phyloP scores from a whole-genome alignment of 23 tunicate species.

The Aplidium turbinatum region DNA sequence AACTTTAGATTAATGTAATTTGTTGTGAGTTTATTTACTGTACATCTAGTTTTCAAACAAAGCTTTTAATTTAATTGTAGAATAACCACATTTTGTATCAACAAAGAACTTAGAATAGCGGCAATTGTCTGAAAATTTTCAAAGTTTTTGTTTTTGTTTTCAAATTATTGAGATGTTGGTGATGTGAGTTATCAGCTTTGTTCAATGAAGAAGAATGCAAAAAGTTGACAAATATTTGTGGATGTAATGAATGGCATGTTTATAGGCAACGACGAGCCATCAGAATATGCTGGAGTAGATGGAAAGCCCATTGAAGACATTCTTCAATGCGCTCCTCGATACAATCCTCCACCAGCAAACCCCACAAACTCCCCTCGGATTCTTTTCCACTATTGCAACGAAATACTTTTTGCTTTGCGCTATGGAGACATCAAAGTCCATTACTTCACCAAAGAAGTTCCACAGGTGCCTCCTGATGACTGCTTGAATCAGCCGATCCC shows the following conservation, averaged over 20 bases:
- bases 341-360: background rate
- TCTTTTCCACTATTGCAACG: slow-evolving; percentile 25
- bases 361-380: background rate
- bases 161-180: no score
- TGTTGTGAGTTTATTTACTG: no score
- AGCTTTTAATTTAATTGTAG: background rate
- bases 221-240: no score
- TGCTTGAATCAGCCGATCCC: background rate
- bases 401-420: slow-evolving; percentile 20
- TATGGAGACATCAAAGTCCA: slow-evolving; percentile 9
- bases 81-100: background rate
- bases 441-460: background rate
- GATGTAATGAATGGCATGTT: no score
- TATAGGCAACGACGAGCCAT: no score
- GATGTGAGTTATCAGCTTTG: no score
- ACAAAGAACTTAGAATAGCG: background rate
- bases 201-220: no score
- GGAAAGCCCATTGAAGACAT: background rate
- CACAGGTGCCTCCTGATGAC: background rate
- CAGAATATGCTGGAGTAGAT: background rate
- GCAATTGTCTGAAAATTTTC: no score
- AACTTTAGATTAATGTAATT: no score
- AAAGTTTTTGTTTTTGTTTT: no score
- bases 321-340: background rate
- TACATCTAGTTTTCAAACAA: no score